These are phyloP conservation scores for Cyaniris semiargus DNA, from an alignment of 2,888 invertebrate species.

Conservation along the genomic window DNA sequence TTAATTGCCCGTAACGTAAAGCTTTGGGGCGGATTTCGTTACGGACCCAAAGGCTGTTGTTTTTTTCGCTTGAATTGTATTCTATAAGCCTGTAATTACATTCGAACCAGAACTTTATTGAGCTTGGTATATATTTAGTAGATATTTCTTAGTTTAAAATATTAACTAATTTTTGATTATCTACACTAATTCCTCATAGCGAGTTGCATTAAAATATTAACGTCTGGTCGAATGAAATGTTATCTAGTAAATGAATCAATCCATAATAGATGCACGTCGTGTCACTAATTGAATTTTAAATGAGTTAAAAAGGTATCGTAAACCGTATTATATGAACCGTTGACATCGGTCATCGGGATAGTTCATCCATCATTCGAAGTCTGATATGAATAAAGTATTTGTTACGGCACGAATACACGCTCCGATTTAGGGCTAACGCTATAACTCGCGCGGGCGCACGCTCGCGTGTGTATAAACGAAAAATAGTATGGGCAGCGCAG, in stretches of 20 bases:
- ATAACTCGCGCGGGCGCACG: no score
- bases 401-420: conserved; percentile 30
- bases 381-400: conserved; percentile 58
- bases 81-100: background rate
- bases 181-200: background rate
- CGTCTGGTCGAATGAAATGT: background rate
- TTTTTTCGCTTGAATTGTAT: conserved; percentile 20
- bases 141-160: background rate
- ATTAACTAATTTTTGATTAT: background rate
- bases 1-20: conserved; percentile 76
- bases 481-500: no score
- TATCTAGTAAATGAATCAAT: background rate
- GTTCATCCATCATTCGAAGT: conserved; percentile 60
- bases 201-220: conserved; percentile 7
- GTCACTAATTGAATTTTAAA: conserved; percentile 17
- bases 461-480: no score
- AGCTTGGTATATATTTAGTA: background rate
- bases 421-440: background rate
- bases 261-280: background rate
- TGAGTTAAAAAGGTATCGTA: conserved; percentile 37
- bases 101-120: background rate
- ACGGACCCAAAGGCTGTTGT: conserved; percentile 57
- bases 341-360: conserved; percentile 57
- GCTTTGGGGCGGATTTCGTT: conserved; percentile 68
- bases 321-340: conserved; percentile 62